Evolutionary conservation across 2,888 invertebrate species (phyloP).

Genomic region (Chalcis sispes): DNA sequence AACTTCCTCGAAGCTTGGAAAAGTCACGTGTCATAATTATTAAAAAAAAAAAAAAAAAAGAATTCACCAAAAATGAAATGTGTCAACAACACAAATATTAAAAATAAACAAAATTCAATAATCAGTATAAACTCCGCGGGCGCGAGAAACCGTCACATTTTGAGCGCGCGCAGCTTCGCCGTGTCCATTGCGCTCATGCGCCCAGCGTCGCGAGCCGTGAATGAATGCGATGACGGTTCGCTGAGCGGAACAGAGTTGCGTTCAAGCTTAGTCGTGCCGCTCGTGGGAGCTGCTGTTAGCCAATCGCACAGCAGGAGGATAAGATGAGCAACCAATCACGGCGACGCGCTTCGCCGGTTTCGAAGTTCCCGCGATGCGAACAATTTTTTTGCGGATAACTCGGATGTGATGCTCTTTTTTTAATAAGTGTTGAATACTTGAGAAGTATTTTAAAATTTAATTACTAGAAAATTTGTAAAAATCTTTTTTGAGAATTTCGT

Average conservation of each 20-base stretch:
- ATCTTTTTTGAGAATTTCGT: no score
- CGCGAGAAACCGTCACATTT: slow-evolving; percentile 45
- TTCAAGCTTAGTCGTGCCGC: neutral
- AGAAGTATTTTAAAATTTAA: no score
- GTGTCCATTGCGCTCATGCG: slow-evolving; percentile 28
- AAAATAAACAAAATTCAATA: neutral
- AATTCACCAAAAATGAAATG: neutral
- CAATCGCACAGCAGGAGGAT: slow-evolving; percentile 43
- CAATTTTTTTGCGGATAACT: no score
- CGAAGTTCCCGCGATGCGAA: slow-evolving; percentile 28
- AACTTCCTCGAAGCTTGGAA: no score
- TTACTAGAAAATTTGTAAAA: no score
- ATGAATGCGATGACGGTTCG: slow-evolving; percentile 41
- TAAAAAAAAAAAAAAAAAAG: neutral
- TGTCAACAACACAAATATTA: neutral
- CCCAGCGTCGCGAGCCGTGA: slow-evolving; percentile 52
- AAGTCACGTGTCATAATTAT: slow-evolving; percentile 13
- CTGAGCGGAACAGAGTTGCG: neutral
- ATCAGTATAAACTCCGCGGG: neutral
- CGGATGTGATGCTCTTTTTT: no score
- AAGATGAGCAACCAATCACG: slow-evolving; percentile 2
- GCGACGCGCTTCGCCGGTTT: slow-evolving; percentile 16
- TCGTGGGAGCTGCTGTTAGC: slow-evolving; percentile 16
- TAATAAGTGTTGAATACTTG: no score
- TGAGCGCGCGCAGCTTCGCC: slow-evolving; percentile 23